Base-by-base conservation (phyloP, 2,113 vertebrate species). In the Dromaius novaehollandiae region DNA sequence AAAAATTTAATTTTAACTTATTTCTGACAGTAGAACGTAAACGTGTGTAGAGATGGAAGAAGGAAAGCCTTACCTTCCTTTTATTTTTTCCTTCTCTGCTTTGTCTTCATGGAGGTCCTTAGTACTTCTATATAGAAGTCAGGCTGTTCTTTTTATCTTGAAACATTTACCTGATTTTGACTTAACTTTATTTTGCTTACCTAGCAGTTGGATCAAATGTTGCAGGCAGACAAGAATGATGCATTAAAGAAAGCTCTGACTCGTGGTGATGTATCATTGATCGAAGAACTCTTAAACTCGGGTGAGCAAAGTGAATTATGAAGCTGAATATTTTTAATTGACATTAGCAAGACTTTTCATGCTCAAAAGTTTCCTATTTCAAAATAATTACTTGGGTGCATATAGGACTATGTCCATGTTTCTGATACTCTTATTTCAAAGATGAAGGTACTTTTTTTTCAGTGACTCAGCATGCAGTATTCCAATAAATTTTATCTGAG, bases 181-280 rank as follows among this genome's bases (percentile, higher is more conserved):
- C 21, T 82, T 81, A n/a, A 83, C 42, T 82, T 81, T 91, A 88
- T 66, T 14, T 93, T 91, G 5, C 24, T 73, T 96, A n/a, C 96
- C 74, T 92, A 98, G 97, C 92, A 96, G 60, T 89, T 96, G 44
- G 95, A 96, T 90, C 40, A 95, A 46, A 55, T 75, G 4, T 90
- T 97, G 44, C 90, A 95, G 2, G 22, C 3, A 2, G 96, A 98
- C 38, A 98, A 96, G 89, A 97, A 94, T 17, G 98, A 98, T 10
- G 56, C 70, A 1, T 97, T 99, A 55, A 99, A 99, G 98, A 98
- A 95, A 86, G 99, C 99, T 90, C 97, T 99, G 66, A 97, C 95
- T 89, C 24, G 83, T 9, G 98, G 99, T 96, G 98, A 99, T 95
- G 85, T 96, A 74, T 66, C 93, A 3, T 78, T 98, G 65, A 97